Base-by-base conservation (phyloP, 2,888 invertebrate genomes). In the Zelleria hepariella region DNA sequence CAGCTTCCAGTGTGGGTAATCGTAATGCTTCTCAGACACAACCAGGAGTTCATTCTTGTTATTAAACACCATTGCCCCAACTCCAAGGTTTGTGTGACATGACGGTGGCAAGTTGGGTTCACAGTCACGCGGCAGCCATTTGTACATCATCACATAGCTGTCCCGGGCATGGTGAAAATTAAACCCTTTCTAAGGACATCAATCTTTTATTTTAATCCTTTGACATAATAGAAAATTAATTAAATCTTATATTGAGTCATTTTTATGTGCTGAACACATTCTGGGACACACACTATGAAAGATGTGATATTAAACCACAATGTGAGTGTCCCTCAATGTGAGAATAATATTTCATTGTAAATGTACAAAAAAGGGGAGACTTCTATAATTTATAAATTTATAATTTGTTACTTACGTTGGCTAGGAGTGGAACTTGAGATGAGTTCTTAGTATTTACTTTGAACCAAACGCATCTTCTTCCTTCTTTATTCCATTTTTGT, bases 81-180 rank as follows among this genome's bases (percentile, higher is more conserved):
- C 95, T 47, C 97, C 97, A 68, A 91, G 65, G 74, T 89, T 77
- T 68, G 95, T 96, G 74, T 96, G 95, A 0, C 95, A 93, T 67
- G 93, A 92, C 2, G 91, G 91, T 3, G 96, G 96, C 62, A 96
- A 83, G 72, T 94, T 94, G 18, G 88, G 78, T 71, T 92, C 90
- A 15, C 91, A 76, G 8, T 83, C 86, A 55, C 59, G 63, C 0
- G 94, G 93, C 63, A 98, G 84, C 97, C 97, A 97, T 72, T 92
- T 92, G 71, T 92, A 94, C 90, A 98, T 91, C 90, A 93, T 94
- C 57, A 96, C 94, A 75, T 91, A 94, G 48, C 93, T 92, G 63
- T 93, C 91, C 76, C 93, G 93, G 54, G 97, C 96, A 87, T 97
- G 96, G 82, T 98, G 97, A 77, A 94, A 98, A 75, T 93, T 93